Conservation (phyloP, 2,113 vertebrate species). For the Myotis brandtii region DNA sequence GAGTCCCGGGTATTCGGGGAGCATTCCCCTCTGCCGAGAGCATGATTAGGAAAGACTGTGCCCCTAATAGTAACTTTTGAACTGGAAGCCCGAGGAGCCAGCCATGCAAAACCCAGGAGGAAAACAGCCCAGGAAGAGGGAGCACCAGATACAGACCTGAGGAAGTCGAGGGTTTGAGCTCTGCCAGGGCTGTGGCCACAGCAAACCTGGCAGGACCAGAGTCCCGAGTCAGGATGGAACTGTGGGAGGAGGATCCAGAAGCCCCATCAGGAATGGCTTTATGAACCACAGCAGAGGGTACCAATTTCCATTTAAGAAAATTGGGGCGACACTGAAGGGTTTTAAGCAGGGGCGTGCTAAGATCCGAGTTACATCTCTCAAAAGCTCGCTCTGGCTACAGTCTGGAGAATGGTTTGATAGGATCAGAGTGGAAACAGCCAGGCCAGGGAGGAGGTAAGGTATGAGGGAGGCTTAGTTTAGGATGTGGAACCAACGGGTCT, state of each 20-base stretch:
- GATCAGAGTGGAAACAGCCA: neutral
- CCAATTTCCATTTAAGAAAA: neutral
- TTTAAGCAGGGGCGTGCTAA: neutral
- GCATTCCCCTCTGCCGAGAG: neutral
- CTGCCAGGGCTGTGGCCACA: neutral
- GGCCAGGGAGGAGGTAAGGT: neutral
- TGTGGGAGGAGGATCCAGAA: neutral
- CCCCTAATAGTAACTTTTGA: neutral
- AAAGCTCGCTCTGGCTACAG: neutral
- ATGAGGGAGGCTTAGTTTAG: neutral
- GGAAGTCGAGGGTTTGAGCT: neutral
- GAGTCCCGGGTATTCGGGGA: neutral
- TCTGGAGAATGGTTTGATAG: neutral
- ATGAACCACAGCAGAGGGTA: neutral
- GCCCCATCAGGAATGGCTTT: neutral
- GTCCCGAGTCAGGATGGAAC: neutral
- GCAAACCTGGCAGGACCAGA: neutral
- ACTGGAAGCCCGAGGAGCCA: neutral
- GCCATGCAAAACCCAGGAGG: neutral
- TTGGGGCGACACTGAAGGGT: too few species aligned
- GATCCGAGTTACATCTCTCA: neutral
- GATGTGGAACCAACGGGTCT: neutral
- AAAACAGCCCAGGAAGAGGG: neutral
- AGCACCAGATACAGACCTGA: too few species aligned
- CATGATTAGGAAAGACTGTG: neutral